Conservation (phyloP, 2,888 invertebrate species). For the Blera fallax region DNA sequence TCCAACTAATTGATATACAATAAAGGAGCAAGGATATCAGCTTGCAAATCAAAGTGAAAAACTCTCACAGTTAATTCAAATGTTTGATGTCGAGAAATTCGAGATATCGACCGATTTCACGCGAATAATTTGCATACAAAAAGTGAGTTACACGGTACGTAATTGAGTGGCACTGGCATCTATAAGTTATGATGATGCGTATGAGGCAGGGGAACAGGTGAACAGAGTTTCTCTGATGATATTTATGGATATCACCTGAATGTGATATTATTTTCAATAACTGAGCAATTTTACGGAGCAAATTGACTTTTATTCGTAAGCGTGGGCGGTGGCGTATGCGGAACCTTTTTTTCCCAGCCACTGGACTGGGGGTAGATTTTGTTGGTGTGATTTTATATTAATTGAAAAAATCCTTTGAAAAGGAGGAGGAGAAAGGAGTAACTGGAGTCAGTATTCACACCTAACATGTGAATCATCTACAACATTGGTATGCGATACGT, state of each 20-base stretch:
- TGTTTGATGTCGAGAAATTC: conserved; percentile 53
- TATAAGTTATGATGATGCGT: neutral
- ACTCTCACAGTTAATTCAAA: conserved; percentile 33
- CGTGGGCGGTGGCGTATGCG: neutral
- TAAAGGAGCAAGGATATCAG: conserved; percentile 40
- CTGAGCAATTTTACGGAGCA: neutral
- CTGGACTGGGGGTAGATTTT: neutral
- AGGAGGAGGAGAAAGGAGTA: no score
- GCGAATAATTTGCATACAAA: conserved; percentile 53
- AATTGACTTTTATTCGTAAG: neutral
- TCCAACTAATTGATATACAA: conserved; percentile 42
- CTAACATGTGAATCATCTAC: no score
- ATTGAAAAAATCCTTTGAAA: no score
- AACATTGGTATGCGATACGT: no score
- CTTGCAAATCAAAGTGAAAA: conserved; percentile 50
- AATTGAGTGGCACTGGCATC: conserved; percentile 49
- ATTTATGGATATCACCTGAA: conserved; percentile 21
- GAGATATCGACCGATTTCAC: conserved; percentile 41
- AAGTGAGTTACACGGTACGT: conserved; percentile 27
- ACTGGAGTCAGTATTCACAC: no score
- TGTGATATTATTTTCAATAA: conserved; percentile 27
- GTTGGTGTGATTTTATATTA: neutral
- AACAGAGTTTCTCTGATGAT: neutral
- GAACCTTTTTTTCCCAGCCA: neutral
- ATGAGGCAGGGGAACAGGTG: neutral